Base-by-base conservation (phyloP, 2,113 vertebrate genomes). In the Callochromis pleurospilus region DNA sequence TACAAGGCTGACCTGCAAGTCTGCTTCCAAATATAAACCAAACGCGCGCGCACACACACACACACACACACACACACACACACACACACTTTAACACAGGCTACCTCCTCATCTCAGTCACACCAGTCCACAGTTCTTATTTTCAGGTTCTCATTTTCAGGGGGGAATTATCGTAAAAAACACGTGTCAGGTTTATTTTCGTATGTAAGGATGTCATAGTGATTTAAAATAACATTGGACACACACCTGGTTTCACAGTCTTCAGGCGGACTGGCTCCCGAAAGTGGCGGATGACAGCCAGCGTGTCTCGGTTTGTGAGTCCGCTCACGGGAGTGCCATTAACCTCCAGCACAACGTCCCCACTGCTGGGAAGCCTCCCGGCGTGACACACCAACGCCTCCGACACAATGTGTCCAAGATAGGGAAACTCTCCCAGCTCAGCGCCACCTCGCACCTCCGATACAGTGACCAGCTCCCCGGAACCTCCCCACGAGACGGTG, bases 311-410 rank as follows among this genome's bases (percentile, higher is more conserved):
- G 95, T 98, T 93, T 47, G 98, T 99, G 91, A 99, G 98, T 83
- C 98, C 98, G 94, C 98, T 99, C 82, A 99, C 98, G 1, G 98
- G 98, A 17, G 98, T 99, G 81, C 98, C 98, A 96, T 99, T 99
- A 93, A 99, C 98, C 95, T 99, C 98, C 95, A 99, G 96, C 91
- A 99, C 96, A 91, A 99, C 97, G 92, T 99, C 98, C 17, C 97
- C 98, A 2, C 95, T 92, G 84, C 92, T 14, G 70, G 98, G 98
- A 15, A 96, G 86, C 90, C 97, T 96, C 80, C 98, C 98, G 33
- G 95, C 94, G 90, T 97, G 97, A 90, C 97, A 97, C 80, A 96
- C 95, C 91, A 97, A 85, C 79, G 95, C 95, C 87, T 97, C 97
- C 36, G 96, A 85, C 10, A 94, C 92, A n/a, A 96, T 94, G 82